Conservation (phyloP, 2,113 vertebrate species). For the Casuarius casuarius region DNA sequence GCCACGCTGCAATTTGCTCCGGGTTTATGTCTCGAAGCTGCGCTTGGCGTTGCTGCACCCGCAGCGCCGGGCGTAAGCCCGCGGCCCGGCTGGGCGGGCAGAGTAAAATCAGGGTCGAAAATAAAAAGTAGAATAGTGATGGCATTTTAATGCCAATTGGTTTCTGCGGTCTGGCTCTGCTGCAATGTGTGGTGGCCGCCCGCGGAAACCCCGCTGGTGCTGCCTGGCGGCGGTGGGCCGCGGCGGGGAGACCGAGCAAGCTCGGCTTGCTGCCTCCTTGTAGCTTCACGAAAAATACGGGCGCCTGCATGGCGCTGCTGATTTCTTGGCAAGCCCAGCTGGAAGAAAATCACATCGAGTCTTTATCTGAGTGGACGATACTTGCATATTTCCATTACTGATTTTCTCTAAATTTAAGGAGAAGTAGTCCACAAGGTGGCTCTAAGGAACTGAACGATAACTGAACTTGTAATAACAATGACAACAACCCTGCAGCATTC, state of each 20-base stretch:
- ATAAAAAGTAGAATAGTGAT: no score
- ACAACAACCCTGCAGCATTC: background rate
- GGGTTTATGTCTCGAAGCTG: background rate
- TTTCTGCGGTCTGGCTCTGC: background rate
- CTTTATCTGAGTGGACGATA: background rate
- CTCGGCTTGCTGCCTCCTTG: fast-evolving
- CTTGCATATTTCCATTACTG: background rate
- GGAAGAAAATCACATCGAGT: background rate
- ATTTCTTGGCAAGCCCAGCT: background rate
- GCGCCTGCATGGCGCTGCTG: background rate
- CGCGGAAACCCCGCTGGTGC: background rate
- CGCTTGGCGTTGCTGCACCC: background rate
- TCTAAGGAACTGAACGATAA: background rate
- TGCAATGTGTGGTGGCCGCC: fast-evolving
- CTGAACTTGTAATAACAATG: background rate
- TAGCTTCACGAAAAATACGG: background rate
- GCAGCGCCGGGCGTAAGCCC: background rate
- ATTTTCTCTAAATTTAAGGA: background rate
- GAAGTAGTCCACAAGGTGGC: background rate
- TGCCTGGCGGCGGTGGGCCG: fast-evolving
- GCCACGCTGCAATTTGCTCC: fast-evolving
- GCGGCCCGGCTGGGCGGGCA: fast-evolving
- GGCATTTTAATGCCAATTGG: background rate
- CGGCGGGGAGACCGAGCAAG: background rate
- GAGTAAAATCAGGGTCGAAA: background rate